These are phyloP conservation scores for Agrotis puta DNA, from an alignment of 2,888 invertebrate species.

Conservation along the genomic window DNA sequence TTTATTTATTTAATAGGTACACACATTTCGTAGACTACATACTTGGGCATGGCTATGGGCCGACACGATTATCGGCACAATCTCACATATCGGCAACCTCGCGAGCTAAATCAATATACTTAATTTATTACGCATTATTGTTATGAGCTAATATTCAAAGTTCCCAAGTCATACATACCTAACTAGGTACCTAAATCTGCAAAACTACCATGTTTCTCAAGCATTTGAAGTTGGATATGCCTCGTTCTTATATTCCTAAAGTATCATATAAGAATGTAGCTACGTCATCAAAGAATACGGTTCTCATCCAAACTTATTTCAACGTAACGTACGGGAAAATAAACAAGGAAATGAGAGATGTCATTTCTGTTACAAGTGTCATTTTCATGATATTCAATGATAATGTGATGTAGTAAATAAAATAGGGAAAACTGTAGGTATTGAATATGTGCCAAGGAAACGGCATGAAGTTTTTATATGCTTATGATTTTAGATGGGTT, in stretches of 20 bases:
- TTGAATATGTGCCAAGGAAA: conserved; percentile 52
- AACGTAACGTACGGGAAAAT: conserved; percentile 64
- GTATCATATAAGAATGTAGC: conserved; percentile 10
- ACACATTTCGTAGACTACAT: conserved; percentile 1
- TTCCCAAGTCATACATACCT: not conserved
- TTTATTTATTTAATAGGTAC: not conserved
- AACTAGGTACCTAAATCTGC: too few relatives aligned
- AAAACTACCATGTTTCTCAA: not conserved
- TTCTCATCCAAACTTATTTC: conserved; percentile 68
- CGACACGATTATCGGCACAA: too few relatives aligned
- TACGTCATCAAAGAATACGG: conserved; percentile 44
- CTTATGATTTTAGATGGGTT: not conserved
- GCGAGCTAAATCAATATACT: too few relatives aligned
- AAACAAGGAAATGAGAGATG: conserved; percentile 77
- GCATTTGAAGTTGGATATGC: not conserved
- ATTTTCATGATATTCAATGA: conserved; percentile 65
- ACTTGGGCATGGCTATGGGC: too few relatives aligned
- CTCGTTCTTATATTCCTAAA: not conserved
- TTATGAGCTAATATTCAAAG: not conserved
- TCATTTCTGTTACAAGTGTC: conserved; percentile 66
- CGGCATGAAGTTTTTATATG: conserved; percentile 18
- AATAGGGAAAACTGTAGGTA: conserved; percentile 48
- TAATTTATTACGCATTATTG: not conserved
- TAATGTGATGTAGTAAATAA: conserved; percentile 61
- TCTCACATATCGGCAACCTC: too few relatives aligned